These are phyloP conservation scores for Corythucha ciliata DNA, from an alignment of 2,888 invertebrate genomes.

Conservation along the genomic window DNA sequence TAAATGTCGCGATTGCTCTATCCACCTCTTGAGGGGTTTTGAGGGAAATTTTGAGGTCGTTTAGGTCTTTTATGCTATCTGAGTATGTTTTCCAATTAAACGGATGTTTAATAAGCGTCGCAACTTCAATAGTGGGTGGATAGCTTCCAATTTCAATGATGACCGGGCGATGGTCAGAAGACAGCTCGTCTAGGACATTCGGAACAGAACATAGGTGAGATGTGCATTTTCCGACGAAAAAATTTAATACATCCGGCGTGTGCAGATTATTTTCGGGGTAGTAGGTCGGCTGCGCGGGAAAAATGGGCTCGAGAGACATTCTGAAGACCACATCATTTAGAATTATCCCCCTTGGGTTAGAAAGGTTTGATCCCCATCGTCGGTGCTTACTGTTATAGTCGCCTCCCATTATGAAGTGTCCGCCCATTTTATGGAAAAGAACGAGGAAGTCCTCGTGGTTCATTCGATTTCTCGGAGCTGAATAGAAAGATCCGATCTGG, in stretches of 20 bases:
- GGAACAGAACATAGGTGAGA: constrained; percentile 1
- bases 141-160: constrained; percentile 9
- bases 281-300: constrained; percentile 12
- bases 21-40: constrained; percentile 12
- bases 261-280: constrained; percentile 1
- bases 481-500: constrained; percentile 8
- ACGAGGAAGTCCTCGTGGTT: background rate
- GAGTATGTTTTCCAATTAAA: constrained; percentile 12
- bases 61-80: background rate
- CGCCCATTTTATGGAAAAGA: constrained; percentile 2
- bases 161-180: constrained; percentile 16
- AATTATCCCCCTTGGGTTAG: background rate
- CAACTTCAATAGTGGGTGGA: background rate
- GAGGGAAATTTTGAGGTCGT: constrained; percentile 3
- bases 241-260: constrained; percentile 8
- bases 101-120: constrained; percentile 6
- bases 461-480: constrained; percentile 10
- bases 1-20: constrained; percentile 2
- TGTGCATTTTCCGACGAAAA: constrained; percentile 6
- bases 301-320: constrained; percentile 11
- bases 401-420: constrained; percentile 1
- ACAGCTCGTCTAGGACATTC: background rate
- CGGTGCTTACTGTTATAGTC: constrained; percentile 10
- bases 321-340: constrained; percentile 1
- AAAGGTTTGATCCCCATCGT: constrained; percentile 6